Conservation (phyloP, 2,113 vertebrate species). For the Helogale parvula region DNA sequence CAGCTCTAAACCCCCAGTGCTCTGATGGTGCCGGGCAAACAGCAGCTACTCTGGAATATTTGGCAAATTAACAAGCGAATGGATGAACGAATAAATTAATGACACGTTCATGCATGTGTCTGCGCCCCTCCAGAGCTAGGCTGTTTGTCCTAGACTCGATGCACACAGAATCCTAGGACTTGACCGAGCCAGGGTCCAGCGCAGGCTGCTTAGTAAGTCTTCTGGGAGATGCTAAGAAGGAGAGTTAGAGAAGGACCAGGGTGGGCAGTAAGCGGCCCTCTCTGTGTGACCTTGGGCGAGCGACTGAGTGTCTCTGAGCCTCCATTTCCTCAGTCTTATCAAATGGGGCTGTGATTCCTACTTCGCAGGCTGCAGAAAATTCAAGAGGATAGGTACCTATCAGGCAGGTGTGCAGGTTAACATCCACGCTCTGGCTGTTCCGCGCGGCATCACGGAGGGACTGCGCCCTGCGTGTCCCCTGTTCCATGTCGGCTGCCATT, state of each 20-base stretch:
- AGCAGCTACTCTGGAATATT: neutral
- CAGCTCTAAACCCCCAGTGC: neutral
- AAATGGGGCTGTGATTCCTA: neutral
- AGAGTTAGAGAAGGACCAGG: neutral
- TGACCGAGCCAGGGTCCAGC: neutral
- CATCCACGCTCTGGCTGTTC: too few species aligned
- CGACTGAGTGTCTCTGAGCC: neutral
- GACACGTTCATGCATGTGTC: fast-evolving
- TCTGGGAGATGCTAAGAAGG: neutral
- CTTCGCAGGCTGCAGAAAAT: neutral
- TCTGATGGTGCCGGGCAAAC: neutral
- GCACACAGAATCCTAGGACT: neutral
- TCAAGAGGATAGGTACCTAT: neutral
- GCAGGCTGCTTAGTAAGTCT: neutral
- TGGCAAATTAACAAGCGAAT: neutral
- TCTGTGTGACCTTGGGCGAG: neutral
- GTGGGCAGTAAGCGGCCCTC: neutral
- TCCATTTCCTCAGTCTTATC: neutral
- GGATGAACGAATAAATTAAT: neutral
- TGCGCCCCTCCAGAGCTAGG: neutral
- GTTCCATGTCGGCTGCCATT: neutral
- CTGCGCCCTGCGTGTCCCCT: fast-evolving
- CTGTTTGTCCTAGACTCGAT: neutral
- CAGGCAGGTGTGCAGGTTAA: neutral
- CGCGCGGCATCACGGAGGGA: fast-evolving